Evolutionary conservation across 1,140 invertebrate genomes (phyloP).

Genomic region (Drosophila dunni): DNA sequence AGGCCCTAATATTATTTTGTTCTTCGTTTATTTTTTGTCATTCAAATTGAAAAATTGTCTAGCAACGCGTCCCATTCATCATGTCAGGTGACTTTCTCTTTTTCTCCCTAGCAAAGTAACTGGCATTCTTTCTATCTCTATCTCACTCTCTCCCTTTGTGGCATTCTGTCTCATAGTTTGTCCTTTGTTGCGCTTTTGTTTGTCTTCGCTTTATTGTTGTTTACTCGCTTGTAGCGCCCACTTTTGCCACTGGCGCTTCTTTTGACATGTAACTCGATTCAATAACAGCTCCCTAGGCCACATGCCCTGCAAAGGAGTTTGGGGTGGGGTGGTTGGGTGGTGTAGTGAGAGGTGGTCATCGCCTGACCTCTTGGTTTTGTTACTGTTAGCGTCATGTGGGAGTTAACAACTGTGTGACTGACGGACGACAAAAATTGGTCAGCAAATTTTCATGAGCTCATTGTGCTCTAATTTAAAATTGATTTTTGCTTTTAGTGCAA

Average conservation of each 20-base stretch:
- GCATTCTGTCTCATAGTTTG: background rate
- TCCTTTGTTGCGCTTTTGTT: conserved; percentile 74
- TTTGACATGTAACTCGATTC: conserved; percentile 81
- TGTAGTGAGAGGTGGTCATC: background rate
- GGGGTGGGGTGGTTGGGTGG: background rate
- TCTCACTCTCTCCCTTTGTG: too few species aligned
- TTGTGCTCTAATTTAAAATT: conserved; percentile 79
- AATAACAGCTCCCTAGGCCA: conserved; percentile 45
- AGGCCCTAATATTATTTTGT: conserved; percentile 1
- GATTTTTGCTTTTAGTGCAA: conserved; percentile 55
- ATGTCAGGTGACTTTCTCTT: conserved; percentile 38
- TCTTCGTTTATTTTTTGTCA: conserved; percentile 31
- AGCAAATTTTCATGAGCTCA: conserved; percentile 60
- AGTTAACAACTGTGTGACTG: conserved; percentile 33
- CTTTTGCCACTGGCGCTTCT: conserved; percentile 59
- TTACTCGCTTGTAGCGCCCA: conserved; percentile 72
- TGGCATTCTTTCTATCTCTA: background rate
- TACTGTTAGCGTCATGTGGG: conserved; percentile 50
- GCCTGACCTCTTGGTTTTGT: conserved; percentile 54
- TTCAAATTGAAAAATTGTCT: conserved; percentile 82
- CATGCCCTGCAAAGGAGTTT: conserved; percentile 10
- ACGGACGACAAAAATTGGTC: conserved; percentile 28
- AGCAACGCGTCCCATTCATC: conserved; percentile 77
- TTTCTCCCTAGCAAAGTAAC: background rate
- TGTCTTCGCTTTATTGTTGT: conserved; percentile 81